A percentile compares a stretch with the other conserved stretches of the same genome.
phyloP scores from a whole-genome alignment of 2,888 invertebrate genomes.

The Cylindroiulus punctatus region DNA sequence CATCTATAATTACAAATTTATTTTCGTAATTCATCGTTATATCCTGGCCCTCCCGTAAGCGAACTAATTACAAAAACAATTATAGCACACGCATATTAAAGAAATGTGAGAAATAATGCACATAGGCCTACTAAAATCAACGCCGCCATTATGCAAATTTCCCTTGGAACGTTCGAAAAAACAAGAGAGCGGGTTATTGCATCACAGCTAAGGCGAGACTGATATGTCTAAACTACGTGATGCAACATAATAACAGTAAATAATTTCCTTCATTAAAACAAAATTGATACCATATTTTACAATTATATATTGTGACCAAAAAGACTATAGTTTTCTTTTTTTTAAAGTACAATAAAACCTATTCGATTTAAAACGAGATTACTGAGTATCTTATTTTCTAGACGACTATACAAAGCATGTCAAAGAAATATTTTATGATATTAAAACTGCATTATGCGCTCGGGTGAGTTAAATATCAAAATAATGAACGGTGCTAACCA shows the following conservation, averaged over 20 bases:
- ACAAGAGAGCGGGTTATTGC: conserved; percentile 1
- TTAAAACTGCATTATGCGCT: conserved; percentile 38
- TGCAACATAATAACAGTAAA: conserved; percentile 27
- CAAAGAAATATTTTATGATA: conserved; percentile 27
- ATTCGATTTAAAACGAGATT: neutral
- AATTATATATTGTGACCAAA: conserved; percentile 38
- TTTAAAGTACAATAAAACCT: conserved; percentile 27
- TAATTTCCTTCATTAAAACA: conserved; percentile 34
- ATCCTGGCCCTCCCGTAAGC: conserved; percentile 14
- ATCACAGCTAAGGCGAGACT: conserved; percentile 52
- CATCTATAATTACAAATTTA: conserved; percentile 51
- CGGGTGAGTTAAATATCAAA: neutral
- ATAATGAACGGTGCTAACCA: neutral
- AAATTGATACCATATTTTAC: conserved; percentile 23
- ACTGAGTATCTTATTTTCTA: neutral
- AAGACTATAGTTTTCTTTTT: neutral
- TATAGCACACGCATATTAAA: conserved; percentile 2
- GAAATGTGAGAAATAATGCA: neutral
- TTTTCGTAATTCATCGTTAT: conserved; percentile 48
- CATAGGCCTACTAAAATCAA: conserved; percentile 7
- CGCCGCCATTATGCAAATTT: conserved; percentile 17
- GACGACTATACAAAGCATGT: conserved; percentile 34
- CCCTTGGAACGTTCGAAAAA: neutral
- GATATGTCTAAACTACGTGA: conserved; percentile 51
- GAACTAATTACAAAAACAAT: conserved; percentile 50